These are phyloP conservation scores for Thera obeliscata DNA, from an alignment of 2,888 invertebrate genomes.

Conservation along the genomic window DNA sequence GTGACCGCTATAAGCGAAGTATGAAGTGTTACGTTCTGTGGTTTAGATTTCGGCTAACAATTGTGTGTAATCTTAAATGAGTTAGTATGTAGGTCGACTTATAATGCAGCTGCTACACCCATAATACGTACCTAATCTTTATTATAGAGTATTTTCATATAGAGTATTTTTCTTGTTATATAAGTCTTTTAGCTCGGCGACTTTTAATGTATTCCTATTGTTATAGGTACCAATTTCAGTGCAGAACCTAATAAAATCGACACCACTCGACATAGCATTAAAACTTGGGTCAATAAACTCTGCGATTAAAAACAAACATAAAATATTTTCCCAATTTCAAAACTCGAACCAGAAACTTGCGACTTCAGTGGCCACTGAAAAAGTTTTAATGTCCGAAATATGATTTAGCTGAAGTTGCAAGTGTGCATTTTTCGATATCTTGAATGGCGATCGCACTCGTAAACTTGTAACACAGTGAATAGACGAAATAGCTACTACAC, in stretches of 20 bases:
- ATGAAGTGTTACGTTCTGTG: too few relatives aligned
- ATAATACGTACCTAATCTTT: too few relatives aligned
- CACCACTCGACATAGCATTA: slow-evolving; percentile 5
- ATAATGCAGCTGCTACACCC: too few relatives aligned
- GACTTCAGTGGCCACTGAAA: slow-evolving; percentile 66
- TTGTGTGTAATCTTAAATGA: too few relatives aligned
- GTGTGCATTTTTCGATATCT: slow-evolving; percentile 55
- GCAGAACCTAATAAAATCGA: slow-evolving; percentile 6
- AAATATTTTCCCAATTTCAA: slow-evolving; percentile 46
- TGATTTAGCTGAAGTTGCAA: slow-evolving; percentile 49
- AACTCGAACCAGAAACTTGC: slow-evolving; percentile 52
- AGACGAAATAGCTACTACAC: slow-evolving; percentile 6
- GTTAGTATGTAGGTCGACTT: too few relatives aligned
- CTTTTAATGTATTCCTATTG: too few relatives aligned
- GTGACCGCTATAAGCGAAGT: too few relatives aligned
- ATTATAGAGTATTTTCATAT: too few relatives aligned
- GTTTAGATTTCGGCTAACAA: too few relatives aligned
- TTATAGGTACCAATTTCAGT: not conserved
- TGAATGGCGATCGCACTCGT: slow-evolving; percentile 36
- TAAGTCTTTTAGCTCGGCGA: not conserved
- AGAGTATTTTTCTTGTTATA: not conserved
- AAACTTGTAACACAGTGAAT: slow-evolving; percentile 27
- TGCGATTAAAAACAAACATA: slow-evolving; percentile 41
- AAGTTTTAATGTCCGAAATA: slow-evolving; percentile 66
- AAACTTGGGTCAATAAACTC: slow-evolving; percentile 39